A percentile compares a stretch with the other conserved stretches of the same genome.
These are phyloP conservation scores for Torymus tubicola DNA, from an alignment of 2,888 invertebrate species.

Conservation along the genomic window DNA sequence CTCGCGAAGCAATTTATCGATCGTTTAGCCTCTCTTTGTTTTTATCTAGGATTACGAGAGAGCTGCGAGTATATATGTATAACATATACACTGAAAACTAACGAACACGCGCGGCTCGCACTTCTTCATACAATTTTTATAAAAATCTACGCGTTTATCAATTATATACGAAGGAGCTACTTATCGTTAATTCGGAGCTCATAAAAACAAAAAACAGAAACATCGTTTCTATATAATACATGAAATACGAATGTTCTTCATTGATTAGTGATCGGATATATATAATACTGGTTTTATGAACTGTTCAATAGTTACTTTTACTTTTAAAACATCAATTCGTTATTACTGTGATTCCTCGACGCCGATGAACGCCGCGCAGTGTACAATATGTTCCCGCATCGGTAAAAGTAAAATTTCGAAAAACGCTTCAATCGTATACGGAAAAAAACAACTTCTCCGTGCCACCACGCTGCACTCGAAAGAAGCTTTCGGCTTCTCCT, in stretches of 20 bases:
- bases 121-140: slow-evolving; percentile 24
- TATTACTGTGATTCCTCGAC: no score
- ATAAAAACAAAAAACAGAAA: not conserved
- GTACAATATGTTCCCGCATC: no score
- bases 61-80: slow-evolving; percentile 34
- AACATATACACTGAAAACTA: slow-evolving; percentile 39
- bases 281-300: slow-evolving; percentile 43
- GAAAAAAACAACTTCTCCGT: no score
- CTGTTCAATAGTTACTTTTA: slow-evolving; percentile 1
- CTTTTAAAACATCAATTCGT: slow-evolving; percentile 14
- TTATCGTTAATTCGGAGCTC: slow-evolving; percentile 18
- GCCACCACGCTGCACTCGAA: no score
- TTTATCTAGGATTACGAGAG: slow-evolving; percentile 16
- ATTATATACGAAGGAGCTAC: slow-evolving; percentile 14
- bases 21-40: not conserved
- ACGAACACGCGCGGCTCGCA: not conserved
- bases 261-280: slow-evolving; percentile 4
- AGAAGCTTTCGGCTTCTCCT: no score
- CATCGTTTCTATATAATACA: slow-evolving; percentile 4
- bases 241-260: slow-evolving; percentile 20
- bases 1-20: not conserved
- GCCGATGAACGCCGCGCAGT: no score
- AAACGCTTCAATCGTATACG: no score
- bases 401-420: no score
- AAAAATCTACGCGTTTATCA: slow-evolving; percentile 24